Evolutionary conservation across 2,113 vertebrate genomes (phyloP), one percentile per base, ranked within the genome.

Genomic region (Gymnocephalus cernua): DNA sequence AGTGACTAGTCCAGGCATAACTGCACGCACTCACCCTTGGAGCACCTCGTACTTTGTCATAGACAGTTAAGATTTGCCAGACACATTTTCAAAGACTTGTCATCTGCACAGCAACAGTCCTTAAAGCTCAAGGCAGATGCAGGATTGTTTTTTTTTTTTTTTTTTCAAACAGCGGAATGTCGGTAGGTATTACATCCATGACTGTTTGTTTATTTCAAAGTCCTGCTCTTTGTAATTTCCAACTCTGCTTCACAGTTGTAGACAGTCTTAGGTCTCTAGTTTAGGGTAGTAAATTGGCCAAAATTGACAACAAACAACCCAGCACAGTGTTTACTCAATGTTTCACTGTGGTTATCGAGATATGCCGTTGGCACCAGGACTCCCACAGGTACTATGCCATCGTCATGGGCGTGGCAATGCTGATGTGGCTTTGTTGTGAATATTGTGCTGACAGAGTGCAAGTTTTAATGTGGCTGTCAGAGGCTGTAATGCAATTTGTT

Each of bases 141-240:
- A 29, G 48, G 66, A 74, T 85, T 91, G 79, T 82, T 66, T 41
- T 41, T 25, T 75, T 73, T 64, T 68, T 16, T 23, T 14, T 64
- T 75, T 82, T 86, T 80, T n/a, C 10, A 62, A 56, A 79, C 18
- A n/a, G 41, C 71, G 44, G 35, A 84, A 85, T 56, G 61, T 71
- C 53, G 6, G 76, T 50, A 74, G 59, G 41, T 64, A 63, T 66
- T 73, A 29, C 63, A 81, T 78, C 76, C 5, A 13, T 44, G 62
- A 53, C 23, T 76, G 79, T 88, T 91, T 76, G 79, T 88, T 91
- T 88, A 87, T 75, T 75, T 76, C 44, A 62, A 32, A 62, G 41
- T 15, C 48, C 35, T 35, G 9, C 18, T 65, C 68, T 81, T 77
- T 86, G 35, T 89, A 72, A 15, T 83, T 88, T 79, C 27, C 32